These are phyloP conservation scores for Nowickia ferox DNA, from an alignment of 2,888 invertebrate genomes.

Conservation along the genomic window DNA sequence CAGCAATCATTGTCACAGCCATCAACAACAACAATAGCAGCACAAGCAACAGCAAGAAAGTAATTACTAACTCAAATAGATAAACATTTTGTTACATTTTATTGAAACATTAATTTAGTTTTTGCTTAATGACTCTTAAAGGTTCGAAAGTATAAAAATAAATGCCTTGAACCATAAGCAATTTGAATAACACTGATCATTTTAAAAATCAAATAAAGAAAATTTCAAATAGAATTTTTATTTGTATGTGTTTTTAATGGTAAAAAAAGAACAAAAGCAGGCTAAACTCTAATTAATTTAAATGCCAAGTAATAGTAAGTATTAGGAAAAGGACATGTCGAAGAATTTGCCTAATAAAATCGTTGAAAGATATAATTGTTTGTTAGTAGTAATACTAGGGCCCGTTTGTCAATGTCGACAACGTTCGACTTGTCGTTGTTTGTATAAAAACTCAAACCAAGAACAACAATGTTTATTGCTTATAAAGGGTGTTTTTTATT, in stretches of 20 bases:
- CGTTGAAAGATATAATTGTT: no score
- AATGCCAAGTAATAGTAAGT: no score
- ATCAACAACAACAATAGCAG: background rate
- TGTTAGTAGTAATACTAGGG: no score
- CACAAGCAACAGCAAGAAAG: background rate
- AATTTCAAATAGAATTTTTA: background rate
- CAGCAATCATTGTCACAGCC: constrained; percentile 12
- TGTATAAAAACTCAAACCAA: no score
- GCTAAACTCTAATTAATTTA: no score
- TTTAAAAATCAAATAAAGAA: background rate
- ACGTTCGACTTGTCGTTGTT: no score
- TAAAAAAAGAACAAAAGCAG: no score
- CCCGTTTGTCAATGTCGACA: no score
- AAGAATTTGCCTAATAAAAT: no score
- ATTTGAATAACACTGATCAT: background rate
- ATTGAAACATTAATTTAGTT: background rate
- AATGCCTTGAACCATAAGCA: background rate
- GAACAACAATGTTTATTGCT: no score
- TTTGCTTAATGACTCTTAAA: constrained; percentile 30
- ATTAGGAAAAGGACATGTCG: no score
- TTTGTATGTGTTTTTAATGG: background rate
- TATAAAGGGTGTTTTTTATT: no score
- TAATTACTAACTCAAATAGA: background rate
- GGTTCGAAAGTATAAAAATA: constrained; percentile 19
- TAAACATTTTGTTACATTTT: constrained; percentile 25